Percentiles rank a stretch among this genome's conserved stretches.
Conservation (phyloP, 2,888 invertebrate genomes). For the Melanchra persicariae region DNA sequence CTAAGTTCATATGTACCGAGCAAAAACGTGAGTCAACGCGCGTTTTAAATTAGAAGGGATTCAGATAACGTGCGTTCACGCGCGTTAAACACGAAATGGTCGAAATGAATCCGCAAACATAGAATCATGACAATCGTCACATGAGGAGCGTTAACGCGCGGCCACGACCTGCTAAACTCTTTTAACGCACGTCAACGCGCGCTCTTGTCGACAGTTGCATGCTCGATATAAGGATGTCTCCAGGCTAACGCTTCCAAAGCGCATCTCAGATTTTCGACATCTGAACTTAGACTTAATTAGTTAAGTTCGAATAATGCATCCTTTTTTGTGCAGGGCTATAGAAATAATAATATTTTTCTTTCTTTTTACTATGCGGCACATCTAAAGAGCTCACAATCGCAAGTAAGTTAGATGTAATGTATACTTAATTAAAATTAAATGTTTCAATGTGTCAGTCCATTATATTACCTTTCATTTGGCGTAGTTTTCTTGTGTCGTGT, state of each 20-base stretch:
- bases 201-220: slow-evolving; percentile 18
- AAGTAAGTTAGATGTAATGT: slow-evolving; percentile 51
- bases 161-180: neutral
- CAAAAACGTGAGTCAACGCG: neutral
- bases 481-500: slow-evolving; percentile 62
- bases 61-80: slow-evolving; percentile 10
- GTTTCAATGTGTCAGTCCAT: slow-evolving; percentile 53
- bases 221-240: slow-evolving; percentile 1
- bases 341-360: slow-evolving; percentile 55
- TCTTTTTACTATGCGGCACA: slow-evolving; percentile 56
- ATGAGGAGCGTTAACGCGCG: slow-evolving; percentile 26
- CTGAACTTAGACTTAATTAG: slow-evolving; percentile 39
- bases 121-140: neutral
- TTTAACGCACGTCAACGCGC: slow-evolving; percentile 36
- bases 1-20: slow-evolving; percentile 6
- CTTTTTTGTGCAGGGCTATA: slow-evolving; percentile 55
- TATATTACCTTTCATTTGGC: slow-evolving; percentile 47
- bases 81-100: slow-evolving; percentile 12
- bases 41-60: neutral
- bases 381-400: slow-evolving; percentile 56
- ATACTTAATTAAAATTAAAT: slow-evolving; percentile 56
- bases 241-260: slow-evolving; percentile 17
- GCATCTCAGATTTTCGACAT: slow-evolving; percentile 11
- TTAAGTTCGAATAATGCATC: slow-evolving; percentile 49
- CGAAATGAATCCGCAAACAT: slow-evolving; percentile 3